Base-by-base conservation (phyloP, 1,140 invertebrate genomes). In the Eueides isabella region DNA sequence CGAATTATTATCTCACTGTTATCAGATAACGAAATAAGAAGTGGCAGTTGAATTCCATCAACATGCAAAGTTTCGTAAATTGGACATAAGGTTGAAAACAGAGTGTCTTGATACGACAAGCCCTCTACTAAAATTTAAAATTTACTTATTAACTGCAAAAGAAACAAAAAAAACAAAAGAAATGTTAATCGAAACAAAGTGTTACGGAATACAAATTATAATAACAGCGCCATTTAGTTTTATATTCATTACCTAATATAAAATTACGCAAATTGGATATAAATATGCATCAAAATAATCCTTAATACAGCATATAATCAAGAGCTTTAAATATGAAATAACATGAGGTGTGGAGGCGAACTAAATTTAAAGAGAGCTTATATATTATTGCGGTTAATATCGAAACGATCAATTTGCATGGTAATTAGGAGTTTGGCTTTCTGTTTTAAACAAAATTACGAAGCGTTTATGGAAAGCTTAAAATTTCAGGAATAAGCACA, bases 401-500 rank as follows among this genome's bases (percentile, higher is more conserved):
- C 80, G 73, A 79, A 86, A 86, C 87, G 83, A 89, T 85, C 86
- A 88, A 91, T 91, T 91, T 91, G 84, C 86, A 91, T 91, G 74
- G 80, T 89, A 89, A 91, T 87, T 86, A 88, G 80, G 78, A 82
- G 79, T 85, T 85, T 80, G 83, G 83, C 81, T 87, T 75, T 80
- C 66, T 83, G 78, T 86, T 87, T 89, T 84, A 86, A 83, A 82
- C 84, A 87, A 88, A n/a, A 88, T 88, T 88, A 86, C 23, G 9
- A 11, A 23, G 81, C 80, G 85, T 81, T 79, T 76, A 85, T 80
- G 79, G 78, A 84, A 80, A 74, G 74, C 72, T 71, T 72, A 67
- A 64, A 78, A 74, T 77, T 84, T 77, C 78, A 26, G 29, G 41
- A 44, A 35, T 33, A 28, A 61, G 68, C 68, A 67, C 61, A 26